A percentile compares a stretch with the other conserved stretches of the same genome.
Conservation (phyloP, 2,797 vertebrate species). For the Scolopax rusticola region DNA sequence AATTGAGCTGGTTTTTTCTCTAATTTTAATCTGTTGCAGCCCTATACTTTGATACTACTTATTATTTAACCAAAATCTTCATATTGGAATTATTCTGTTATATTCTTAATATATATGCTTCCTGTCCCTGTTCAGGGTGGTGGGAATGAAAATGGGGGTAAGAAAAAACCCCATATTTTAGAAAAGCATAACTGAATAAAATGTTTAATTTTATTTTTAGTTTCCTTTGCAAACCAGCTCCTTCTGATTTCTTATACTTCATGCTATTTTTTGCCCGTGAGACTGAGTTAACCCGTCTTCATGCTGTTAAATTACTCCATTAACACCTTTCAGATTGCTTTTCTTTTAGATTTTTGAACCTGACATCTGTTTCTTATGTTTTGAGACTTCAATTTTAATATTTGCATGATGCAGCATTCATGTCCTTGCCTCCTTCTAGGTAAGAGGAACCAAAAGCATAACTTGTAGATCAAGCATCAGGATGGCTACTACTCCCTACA, state of each 20-base stretch:
- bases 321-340: background rate
- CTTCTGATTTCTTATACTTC: background rate
- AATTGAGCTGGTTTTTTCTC: background rate
- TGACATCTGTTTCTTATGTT: background rate
- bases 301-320: background rate
- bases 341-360: background rate
- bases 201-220: background rate
- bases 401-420: background rate
- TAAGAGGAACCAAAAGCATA: background rate
- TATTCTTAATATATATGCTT: background rate
- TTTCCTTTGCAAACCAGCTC: background rate
- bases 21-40: background rate
- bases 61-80: background rate
- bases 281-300: background rate
- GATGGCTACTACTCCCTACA: background rate
- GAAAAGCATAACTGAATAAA: background rate
- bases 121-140: background rate
- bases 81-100: background rate
- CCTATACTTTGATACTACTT: background rate
- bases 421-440: background rate
- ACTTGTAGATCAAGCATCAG: background rate
- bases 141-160: background rate
- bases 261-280: background rate
- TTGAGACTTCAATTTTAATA: background rate
- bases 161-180: background rate